Evolutionary conservation across 2,113 vertebrate genomes (phyloP).

Genomic region (Steatornis caripensis): DNA sequence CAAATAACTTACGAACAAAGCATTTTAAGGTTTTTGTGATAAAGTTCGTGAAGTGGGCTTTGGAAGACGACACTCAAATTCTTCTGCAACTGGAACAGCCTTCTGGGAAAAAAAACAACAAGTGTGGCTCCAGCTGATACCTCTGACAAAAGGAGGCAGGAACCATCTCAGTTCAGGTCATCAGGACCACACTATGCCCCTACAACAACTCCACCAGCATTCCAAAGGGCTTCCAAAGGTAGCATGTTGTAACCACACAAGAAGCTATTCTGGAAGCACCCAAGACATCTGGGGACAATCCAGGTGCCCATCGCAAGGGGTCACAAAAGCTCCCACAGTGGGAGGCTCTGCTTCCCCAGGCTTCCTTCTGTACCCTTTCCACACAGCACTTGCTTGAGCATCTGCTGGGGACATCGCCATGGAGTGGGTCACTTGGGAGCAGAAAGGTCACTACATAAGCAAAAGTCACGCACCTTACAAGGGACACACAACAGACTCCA

Average conservation of each 20-base stretch:
- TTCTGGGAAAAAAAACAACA: not conserved
- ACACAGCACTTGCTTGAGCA: not conserved
- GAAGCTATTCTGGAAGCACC: not conserved
- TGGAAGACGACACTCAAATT: not conserved
- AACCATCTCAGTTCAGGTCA: not conserved
- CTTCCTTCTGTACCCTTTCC: not conserved
- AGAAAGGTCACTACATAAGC: not conserved
- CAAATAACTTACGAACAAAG: not conserved
- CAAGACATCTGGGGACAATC: not conserved
- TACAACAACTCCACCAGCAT: not conserved
- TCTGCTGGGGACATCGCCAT: not conserved
- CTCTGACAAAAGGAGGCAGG: not conserved
- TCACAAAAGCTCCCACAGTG: not conserved
- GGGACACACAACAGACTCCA: not conserved
- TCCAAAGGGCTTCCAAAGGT: not conserved
- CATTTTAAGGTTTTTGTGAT: not conserved
- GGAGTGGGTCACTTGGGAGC: not conserved
- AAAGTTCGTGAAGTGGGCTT: not conserved
- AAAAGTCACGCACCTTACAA: not conserved
- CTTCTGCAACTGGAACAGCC: not conserved
- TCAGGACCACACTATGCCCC: not conserved
- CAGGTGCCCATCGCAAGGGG: not conserved
- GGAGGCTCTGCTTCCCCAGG: not conserved
- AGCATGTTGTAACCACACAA: fast-evolving
- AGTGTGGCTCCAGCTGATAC: not conserved